These are phyloP conservation scores for Trichomalopsis sarcophagae DNA, from an alignment of 1,140 invertebrate species.

Conservation along the genomic window DNA sequence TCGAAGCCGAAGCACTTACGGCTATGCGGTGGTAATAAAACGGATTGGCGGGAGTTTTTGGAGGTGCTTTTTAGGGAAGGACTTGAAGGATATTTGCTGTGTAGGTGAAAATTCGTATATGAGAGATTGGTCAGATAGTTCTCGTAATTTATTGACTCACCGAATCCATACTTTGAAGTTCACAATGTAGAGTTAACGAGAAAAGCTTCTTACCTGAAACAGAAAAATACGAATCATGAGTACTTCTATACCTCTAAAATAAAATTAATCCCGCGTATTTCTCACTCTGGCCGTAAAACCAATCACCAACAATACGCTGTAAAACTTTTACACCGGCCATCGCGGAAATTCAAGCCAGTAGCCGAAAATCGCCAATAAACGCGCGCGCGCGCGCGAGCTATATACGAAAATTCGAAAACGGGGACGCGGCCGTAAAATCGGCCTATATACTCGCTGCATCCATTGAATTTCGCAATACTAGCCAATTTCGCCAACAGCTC, in stretches of 20 bases:
- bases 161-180: not conserved
- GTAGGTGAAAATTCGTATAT: not conserved
- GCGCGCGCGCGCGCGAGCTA: not conserved
- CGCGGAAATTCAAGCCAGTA: not conserved
- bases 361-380: not conserved
- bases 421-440: not conserved
- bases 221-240: constrained; percentile 8
- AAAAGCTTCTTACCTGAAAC: constrained; percentile 26
- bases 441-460: not conserved
- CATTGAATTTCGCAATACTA: constrained; percentile 26
- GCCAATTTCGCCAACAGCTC: constrained; percentile 7
- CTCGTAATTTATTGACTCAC: not conserved
- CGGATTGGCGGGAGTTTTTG: not conserved
- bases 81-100: not conserved
- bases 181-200: not conserved
- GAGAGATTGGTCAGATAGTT: too few species aligned
- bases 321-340: not conserved
- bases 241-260: not conserved
- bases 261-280: not conserved
- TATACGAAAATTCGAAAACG: not conserved
- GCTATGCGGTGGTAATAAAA: not conserved
- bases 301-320: not conserved
- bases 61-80: not conserved
- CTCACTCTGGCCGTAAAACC: not conserved
- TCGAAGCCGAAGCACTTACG: not conserved